Percentiles rank a stretch among this genome's conserved stretches.
Conservation (phyloP, 2,888 invertebrate genomes). For the Drosophila seclusa region DNA sequence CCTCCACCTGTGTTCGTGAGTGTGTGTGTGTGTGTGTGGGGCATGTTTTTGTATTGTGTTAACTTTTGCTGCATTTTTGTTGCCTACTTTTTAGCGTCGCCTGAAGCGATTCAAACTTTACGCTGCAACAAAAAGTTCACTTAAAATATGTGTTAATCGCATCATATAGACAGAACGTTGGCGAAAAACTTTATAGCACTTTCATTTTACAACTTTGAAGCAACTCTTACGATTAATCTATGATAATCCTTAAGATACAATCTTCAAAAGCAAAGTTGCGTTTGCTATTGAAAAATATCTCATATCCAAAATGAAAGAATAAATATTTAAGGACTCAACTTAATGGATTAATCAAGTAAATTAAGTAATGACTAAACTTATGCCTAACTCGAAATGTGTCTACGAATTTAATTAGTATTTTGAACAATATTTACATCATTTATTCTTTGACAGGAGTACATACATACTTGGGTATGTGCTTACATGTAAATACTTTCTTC, state of each 20-base stretch:
- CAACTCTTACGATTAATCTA: neutral
- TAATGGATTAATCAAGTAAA: neutral
- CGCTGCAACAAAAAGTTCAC: slow-evolving; percentile 27
- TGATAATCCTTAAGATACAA: slow-evolving; percentile 3
- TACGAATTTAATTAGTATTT: neutral
- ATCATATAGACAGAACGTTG: slow-evolving; percentile 22
- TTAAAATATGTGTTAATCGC: slow-evolving; percentile 24
- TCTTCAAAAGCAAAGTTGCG: neutral
- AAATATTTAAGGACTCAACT: neutral
- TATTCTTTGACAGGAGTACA: neutral
- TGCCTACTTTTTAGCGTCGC: slow-evolving; percentile 54
- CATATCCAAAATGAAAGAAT: neutral
- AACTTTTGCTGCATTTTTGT: slow-evolving; percentile 30
- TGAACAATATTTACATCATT: neutral
- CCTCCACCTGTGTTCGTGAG: slow-evolving; percentile 6
- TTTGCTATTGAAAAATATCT: neutral
- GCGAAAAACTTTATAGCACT: slow-evolving; percentile 1
- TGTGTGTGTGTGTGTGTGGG: slow-evolving; percentile 4
- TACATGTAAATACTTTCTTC: neutral
- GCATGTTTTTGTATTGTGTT: slow-evolving; percentile 12
- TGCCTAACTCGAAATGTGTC: neutral
- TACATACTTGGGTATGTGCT: neutral
- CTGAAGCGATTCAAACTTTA: slow-evolving; percentile 16
- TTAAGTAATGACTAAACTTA: neutral
- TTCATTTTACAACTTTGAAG: neutral